These are phyloP conservation scores for Aspidoscelis tigris DNA, from an alignment of 2,113 vertebrate genomes.

Conservation along the genomic window DNA sequence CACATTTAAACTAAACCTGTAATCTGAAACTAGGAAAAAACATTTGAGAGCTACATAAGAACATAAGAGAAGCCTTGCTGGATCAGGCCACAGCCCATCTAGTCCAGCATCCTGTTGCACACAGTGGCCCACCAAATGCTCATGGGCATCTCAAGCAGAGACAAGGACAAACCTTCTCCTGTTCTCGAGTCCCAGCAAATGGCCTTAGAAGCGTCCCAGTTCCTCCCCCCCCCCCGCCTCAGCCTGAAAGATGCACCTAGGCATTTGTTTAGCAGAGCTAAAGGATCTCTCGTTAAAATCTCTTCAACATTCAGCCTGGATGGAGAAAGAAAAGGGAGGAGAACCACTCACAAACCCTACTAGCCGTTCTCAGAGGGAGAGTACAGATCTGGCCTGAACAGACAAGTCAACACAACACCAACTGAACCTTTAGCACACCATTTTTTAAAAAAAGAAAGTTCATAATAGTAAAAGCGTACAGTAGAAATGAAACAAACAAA, in stretches of 20 bases:
- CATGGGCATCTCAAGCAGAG: no score
- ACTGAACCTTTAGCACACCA: not conserved
- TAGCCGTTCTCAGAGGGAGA: not conserved
- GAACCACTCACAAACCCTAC: not conserved
- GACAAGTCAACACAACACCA: not conserved
- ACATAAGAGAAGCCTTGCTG: no score
- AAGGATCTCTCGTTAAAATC: not conserved
- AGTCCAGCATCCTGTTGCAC: no score
- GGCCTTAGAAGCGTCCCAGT: no score
- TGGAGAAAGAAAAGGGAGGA: not conserved
- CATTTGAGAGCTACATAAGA: not conserved
- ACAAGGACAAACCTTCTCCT: no score
- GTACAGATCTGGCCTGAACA: not conserved
- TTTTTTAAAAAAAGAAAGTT: not conserved
- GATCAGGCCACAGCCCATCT: no score
- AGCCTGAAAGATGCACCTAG: no score
- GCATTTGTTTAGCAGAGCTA: no score
- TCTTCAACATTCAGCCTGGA: not conserved
- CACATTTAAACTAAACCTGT: no score
- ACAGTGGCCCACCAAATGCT: no score
- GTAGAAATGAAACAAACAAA: not conserved
- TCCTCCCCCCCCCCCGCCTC: no score
- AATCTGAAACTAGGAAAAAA: not conserved
- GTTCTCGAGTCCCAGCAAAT: no score
- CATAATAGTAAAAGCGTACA: slow-evolving; percentile 13